A percentile compares a stretch with the other conserved stretches of the same genome.
phyloP scores from a whole-genome alignment of 2,888 invertebrate genomes.

The Synanthedon formicaeformis region DNA sequence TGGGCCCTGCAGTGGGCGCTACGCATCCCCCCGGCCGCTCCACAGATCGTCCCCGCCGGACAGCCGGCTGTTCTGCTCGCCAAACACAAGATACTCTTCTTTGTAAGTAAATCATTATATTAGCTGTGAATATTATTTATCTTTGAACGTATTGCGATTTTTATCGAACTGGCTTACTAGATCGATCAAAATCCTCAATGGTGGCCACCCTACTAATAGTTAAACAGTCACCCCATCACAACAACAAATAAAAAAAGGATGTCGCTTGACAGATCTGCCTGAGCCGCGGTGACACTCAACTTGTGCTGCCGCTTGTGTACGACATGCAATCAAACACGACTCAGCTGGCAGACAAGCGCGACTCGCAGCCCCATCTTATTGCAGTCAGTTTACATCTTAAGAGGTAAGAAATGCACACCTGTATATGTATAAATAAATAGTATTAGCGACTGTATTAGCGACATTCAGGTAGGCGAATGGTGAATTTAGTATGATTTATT shows the following conservation, averaged over 20 bases:
- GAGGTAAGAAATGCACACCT: slow-evolving; percentile 25
- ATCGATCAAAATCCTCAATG: no score
- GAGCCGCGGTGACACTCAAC: slow-evolving; percentile 59
- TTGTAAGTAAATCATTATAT: slow-evolving; percentile 73
- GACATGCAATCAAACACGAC: slow-evolving; percentile 89
- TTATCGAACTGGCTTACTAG: no score
- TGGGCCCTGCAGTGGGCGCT: slow-evolving; percentile 95
- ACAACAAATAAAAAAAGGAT: no score
- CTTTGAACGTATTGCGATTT: not conserved
- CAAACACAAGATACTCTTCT: slow-evolving; percentile 90
- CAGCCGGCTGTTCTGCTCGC: slow-evolving; percentile 88
- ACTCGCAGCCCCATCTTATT: slow-evolving; percentile 66
- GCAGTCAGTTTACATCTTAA: slow-evolving; percentile 62
- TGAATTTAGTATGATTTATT: no score
- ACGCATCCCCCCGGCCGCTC: slow-evolving; percentile 89
- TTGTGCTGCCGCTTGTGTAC: slow-evolving; percentile 91
- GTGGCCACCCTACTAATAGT: no score
- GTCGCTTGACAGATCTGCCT: slow-evolving; percentile 41
- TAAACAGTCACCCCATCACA: no score
- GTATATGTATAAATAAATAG: not conserved
- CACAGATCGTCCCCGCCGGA: slow-evolving; percentile 90
- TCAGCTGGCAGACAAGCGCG: slow-evolving; percentile 86
- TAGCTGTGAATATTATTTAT: not conserved
- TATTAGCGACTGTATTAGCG: no score
- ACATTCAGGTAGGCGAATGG: not conserved